These are phyloP conservation scores for Kobus ellipsiprymnus DNA, from an alignment of 2,113 vertebrate genomes.

Conservation along the genomic window DNA sequence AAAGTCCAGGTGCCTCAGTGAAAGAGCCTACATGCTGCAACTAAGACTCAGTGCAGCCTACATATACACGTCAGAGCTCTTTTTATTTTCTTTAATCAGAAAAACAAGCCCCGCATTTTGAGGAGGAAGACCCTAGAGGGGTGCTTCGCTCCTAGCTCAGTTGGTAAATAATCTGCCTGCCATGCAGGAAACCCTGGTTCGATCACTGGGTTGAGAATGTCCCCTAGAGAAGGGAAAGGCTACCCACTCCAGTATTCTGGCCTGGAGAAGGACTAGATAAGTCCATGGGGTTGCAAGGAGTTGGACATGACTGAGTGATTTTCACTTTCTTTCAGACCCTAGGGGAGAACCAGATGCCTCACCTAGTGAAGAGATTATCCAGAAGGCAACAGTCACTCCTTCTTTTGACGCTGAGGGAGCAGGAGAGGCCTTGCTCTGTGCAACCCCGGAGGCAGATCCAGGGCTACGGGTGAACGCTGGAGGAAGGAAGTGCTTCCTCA, in stretches of 20 bases:
- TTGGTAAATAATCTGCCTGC: not conserved
- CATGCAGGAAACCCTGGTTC: not conserved
- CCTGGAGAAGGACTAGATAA: not conserved
- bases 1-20: not conserved
- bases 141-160: not conserved
- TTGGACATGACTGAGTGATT: not conserved
- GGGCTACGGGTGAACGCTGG: not conserved
- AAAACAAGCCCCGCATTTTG: conserved; percentile 63
- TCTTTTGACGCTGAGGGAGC: not conserved
- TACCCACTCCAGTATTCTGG: not conserved
- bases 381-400: not conserved
- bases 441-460: not conserved
- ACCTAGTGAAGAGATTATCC: not conserved
- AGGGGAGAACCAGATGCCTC: not conserved
- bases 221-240: not conserved
- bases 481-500: not conserved
- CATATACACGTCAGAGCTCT: not conserved
- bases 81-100: conserved; percentile 73
- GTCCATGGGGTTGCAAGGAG: not conserved
- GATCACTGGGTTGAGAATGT: not conserved
- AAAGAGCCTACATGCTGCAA: not conserved
- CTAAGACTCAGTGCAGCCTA: not conserved
- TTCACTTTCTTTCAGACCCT: not conserved
- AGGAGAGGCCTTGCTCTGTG: not conserved
- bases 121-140: not conserved